phyloP scores from a whole-genome alignment of 2,797 vertebrate genomes.

The Tarsius wallacei region DNA sequence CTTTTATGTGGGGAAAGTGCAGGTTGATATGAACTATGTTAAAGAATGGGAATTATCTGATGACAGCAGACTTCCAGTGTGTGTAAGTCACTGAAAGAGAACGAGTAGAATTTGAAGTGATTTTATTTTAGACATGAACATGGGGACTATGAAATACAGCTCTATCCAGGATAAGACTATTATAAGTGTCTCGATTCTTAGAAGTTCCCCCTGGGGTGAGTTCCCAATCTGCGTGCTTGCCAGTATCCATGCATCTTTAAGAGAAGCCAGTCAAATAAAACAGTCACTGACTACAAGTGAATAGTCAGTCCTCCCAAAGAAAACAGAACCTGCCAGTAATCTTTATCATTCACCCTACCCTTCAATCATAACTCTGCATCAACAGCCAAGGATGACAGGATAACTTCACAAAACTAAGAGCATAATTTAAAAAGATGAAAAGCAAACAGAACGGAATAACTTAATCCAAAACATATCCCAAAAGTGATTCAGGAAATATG shows the following conservation, averaged over 20 bases:
- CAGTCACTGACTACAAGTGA: background rate
- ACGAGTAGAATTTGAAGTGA: background rate
- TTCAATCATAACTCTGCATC: background rate
- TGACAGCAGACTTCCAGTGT: background rate
- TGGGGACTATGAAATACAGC: background rate
- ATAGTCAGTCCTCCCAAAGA: background rate
- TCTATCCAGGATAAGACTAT: background rate
- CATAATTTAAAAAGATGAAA: background rate
- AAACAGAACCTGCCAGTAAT: background rate
- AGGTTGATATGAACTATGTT: constrained; percentile 11
- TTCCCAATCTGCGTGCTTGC: background rate
- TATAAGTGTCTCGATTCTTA: background rate
- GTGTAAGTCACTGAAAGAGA: background rate
- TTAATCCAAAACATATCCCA: background rate
- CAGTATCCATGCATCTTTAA: background rate
- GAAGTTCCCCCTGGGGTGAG: background rate
- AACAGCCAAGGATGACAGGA: background rate
- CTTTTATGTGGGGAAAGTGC: background rate
- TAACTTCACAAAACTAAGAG: background rate
- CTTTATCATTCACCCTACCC: background rate
- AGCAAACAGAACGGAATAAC: background rate
- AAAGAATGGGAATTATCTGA: background rate
- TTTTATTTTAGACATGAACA: constrained; percentile 26
- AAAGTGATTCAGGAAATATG: background rate
- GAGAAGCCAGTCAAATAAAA: background rate